Evolutionary conservation across 2,797 vertebrate species (phyloP), one percentile per base, ranked within the genome.

Genomic region (Huso huso): DNA sequence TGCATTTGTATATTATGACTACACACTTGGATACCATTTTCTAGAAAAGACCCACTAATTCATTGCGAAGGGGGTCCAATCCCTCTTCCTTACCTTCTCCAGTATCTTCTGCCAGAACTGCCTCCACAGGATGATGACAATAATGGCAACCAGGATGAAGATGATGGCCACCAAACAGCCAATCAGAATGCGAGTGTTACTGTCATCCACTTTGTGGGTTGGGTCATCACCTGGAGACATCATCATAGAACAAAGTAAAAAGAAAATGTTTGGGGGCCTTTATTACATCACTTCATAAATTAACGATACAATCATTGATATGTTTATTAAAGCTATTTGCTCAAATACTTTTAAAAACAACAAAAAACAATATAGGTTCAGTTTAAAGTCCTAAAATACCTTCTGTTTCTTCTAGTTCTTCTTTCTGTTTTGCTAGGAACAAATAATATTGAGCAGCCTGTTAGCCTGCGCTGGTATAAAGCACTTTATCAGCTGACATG

Each of bases 81-180:
- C 37, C 37, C 37, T 37, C 37, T n/a, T 10, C 58, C 82, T 89
- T 74, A 99, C 97, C 94, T 99, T 99, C 81, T 99, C 95, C 80
- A 99, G 71, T 94, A 99, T 97, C 86, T 98, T 99, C 84, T 96
- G 94, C 96, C 97, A 99, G 83, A 99, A 95, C 75, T 98, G 97
- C 75, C 96, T 86, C 97, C 97, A 99, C 62, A 99, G 75, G 72
- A 99, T 99, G 74, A 98, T 96, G 79, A 97, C 91, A 12, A 99
- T 99, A 72, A 99, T 96, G 78, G 92, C 95, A 73, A 98, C 82
- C 10, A 98, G 89, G 79, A 99, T 97, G 74, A 99, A 96, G 81
- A 99, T 99, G 68, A 99, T 99, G 0, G 97, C 97, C 68, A 98
- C 97, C 70, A 99, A 84, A 72, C 97, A 99, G 48, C 95, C 94